A percentile compares a stretch with the other conserved stretches of the same genome.
Evolutionary conservation across 2,888 invertebrate species (phyloP).

Genomic region (Adelphocoris suturalis): DNA sequence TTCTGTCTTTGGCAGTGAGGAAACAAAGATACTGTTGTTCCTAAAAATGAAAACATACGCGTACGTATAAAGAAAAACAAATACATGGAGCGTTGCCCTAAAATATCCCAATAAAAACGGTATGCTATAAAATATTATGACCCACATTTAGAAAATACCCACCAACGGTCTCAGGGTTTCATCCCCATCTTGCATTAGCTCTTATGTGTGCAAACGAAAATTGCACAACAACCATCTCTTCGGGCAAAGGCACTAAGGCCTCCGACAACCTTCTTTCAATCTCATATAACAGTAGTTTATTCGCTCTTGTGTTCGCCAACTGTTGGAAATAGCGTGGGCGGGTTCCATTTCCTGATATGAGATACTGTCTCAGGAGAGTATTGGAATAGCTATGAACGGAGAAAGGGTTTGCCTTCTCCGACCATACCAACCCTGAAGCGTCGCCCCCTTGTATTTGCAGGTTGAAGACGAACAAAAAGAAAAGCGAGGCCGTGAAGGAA

Average conservation of each 20-base stretch:
- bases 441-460: constrained; percentile 27
- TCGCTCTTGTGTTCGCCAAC: constrained; percentile 55
- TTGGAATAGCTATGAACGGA: constrained; percentile 55
- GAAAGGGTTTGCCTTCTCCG: background rate
- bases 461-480: constrained; percentile 19
- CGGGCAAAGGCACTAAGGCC: background rate
- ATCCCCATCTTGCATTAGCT: background rate
- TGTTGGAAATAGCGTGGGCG: constrained; percentile 47
- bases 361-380: constrained; percentile 65
- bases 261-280: constrained; percentile 7
- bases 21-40: too few species aligned
- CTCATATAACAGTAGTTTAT: constrained; percentile 64
- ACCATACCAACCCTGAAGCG: constrained; percentile 27
- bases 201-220: constrained; percentile 5
- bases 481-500: background rate
- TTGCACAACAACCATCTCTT: background rate
- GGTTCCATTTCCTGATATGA: constrained; percentile 63
- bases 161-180: background rate
- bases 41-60: too few species aligned
- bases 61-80: too few species aligned
- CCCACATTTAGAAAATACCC: too few species aligned
- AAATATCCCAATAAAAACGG: too few species aligned
- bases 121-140: too few species aligned
- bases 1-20: too few species aligned
- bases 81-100: too few species aligned